These are phyloP conservation scores for Antheraea mylitta DNA, from an alignment of 1,140 invertebrate species.

Conservation along the genomic window DNA sequence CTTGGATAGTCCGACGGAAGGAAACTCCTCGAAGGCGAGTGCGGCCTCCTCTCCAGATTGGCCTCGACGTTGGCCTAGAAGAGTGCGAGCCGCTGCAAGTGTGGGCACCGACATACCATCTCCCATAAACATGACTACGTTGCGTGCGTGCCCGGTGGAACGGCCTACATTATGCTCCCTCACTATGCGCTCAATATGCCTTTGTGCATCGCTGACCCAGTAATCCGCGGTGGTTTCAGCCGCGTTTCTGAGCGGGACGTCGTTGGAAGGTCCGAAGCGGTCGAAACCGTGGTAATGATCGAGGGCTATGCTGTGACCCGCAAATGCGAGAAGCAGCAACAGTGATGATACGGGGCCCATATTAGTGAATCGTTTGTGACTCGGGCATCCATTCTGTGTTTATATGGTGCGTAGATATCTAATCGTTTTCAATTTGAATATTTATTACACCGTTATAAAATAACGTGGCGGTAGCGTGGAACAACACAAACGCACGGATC, in stretches of 20 bases:
- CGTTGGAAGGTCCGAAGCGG: not conserved
- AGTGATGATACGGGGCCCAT: slow-evolving; percentile 24
- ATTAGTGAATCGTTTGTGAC: not conserved
- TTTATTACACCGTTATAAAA: not conserved
- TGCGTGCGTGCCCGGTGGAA: slow-evolving; percentile 79
- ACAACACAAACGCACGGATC: too few relatives aligned
- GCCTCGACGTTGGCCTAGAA: slow-evolving; percentile 80
- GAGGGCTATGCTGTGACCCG: not conserved
- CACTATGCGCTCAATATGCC: slow-evolving; percentile 24
- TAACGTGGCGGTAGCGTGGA: not conserved
- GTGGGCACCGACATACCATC: slow-evolving; percentile 88
- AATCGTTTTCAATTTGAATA: not conserved
- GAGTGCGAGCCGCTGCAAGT: slow-evolving; percentile 83
- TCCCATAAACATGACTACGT: slow-evolving; percentile 87
- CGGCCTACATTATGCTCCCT: slow-evolving; percentile 6
- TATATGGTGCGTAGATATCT: slow-evolving; percentile 4
- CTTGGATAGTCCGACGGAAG: slow-evolving; percentile 84
- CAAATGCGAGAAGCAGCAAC: slow-evolving; percentile 10
- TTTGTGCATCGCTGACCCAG: slow-evolving; percentile 41
- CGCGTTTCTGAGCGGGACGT: not conserved
- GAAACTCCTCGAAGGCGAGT: slow-evolving; percentile 87
- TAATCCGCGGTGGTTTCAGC: slow-evolving; percentile 30
- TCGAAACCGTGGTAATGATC: slow-evolving; percentile 38
- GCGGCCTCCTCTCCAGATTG: slow-evolving; percentile 81
- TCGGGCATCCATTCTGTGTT: not conserved